phyloP scores from a whole-genome alignment of 2,888 invertebrate genomes.

The Rhagonycha lutea region DNA sequence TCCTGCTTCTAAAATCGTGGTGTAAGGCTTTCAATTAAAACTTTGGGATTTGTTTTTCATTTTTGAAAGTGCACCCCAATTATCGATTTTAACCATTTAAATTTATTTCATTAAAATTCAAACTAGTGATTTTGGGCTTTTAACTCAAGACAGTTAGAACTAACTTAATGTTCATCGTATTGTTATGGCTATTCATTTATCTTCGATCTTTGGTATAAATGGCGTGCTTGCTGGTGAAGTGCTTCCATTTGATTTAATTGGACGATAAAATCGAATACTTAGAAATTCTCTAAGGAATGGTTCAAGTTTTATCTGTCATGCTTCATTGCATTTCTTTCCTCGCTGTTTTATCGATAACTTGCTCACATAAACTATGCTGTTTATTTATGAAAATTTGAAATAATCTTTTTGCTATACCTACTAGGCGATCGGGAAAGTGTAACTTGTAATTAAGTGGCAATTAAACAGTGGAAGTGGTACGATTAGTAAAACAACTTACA shows the following conservation, averaged over 20 bases:
- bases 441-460: conserved; percentile 30
- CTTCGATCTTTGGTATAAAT: conserved; percentile 48
- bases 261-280: conserved; percentile 43
- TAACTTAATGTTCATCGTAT: conserved; percentile 28
- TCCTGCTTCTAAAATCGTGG: conserved; percentile 11
- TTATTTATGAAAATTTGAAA: conserved; percentile 25
- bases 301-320: conserved; percentile 28
- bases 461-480: conserved; percentile 28
- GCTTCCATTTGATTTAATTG: conserved; percentile 52
- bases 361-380: conserved; percentile 19
- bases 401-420: background rate
- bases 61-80: background rate
- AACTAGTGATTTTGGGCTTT: conserved; percentile 6
- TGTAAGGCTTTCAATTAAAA: conserved; percentile 1
- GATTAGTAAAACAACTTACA: conserved; percentile 29
- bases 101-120: background rate
- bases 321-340: conserved; percentile 24
- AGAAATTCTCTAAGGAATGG: conserved; percentile 38
- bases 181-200: conserved; percentile 27
- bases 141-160: conserved; percentile 20
- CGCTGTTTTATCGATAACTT: conserved; percentile 22
- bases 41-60: background rate
- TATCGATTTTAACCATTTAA: background rate
- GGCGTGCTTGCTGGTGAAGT: conserved; percentile 43
- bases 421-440: conserved; percentile 18